Conservation (phyloP, 2,113 vertebrate genomes). For the Motacilla alba region DNA sequence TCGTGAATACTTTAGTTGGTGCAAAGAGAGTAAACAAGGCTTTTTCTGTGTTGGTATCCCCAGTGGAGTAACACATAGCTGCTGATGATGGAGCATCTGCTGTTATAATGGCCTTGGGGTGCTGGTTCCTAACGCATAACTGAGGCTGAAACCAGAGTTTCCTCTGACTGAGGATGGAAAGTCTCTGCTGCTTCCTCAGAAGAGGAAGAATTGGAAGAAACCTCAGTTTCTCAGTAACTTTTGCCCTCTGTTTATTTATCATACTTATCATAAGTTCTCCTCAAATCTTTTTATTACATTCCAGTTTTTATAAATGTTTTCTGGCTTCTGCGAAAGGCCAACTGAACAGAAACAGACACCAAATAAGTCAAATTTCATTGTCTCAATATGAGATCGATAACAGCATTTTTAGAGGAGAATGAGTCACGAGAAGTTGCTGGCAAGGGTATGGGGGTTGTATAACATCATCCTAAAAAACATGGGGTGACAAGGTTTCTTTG, state of each 20-base stretch:
- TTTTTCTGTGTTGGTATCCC: not conserved
- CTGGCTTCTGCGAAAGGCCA: not conserved
- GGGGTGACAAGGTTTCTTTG: constrained; percentile 28
- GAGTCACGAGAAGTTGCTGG: not conserved
- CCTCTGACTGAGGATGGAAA: not conserved
- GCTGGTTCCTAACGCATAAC: not conserved
- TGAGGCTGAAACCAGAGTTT: not conserved
- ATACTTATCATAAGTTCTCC: not conserved
- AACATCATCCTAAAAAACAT: constrained; percentile 12
- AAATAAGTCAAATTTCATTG: constrained; percentile 23
- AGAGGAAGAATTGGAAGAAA: not conserved
- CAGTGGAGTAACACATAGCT: not conserved
- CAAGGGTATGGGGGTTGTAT: not conserved
- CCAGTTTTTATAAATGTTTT: not conserved
- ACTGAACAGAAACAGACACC: constrained; percentile 3
- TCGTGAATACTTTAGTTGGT: not conserved
- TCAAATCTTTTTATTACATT: not conserved
- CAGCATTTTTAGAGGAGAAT: constrained; percentile 14
- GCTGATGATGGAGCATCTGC: not conserved
- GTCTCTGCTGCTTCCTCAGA: not conserved
- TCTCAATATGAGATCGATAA: constrained; percentile 30
- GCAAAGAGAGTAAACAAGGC: not conserved
- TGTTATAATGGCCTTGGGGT: not conserved
- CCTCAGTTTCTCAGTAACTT: not conserved
- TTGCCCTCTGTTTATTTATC: constrained; percentile 3